Conservation (phyloP, 2,888 invertebrate species). For the Steinernema hermaphroditum region DNA sequence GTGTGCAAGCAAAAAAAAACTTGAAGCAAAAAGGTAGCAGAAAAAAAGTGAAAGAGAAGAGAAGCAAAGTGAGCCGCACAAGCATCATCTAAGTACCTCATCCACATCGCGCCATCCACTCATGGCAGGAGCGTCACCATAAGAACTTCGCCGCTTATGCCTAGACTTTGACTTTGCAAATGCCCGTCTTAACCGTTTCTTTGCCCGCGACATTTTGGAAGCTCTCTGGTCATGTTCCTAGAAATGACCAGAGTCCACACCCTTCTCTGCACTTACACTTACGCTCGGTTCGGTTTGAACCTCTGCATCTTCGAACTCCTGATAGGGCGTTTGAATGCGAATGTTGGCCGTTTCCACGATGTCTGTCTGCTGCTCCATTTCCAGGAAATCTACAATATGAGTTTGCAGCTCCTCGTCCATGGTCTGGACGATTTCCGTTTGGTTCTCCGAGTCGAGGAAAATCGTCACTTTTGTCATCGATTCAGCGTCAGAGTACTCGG, state of each 20-base stretch:
- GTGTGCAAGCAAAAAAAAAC: too few species aligned
- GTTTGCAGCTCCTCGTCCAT: slow-evolving; percentile 59
- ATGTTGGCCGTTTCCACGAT: slow-evolving; percentile 56
- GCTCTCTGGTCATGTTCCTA: slow-evolving; percentile 41
- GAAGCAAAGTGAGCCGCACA: too few species aligned
- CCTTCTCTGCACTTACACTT: slow-evolving; percentile 3
- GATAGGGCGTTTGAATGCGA: slow-evolving; percentile 59
- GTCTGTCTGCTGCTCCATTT: slow-evolving; percentile 57
- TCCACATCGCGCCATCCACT: slow-evolving; percentile 36
- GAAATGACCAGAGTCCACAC: slow-evolving; percentile 12
- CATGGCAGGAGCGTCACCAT: slow-evolving; percentile 47
- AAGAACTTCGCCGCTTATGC: slow-evolving; percentile 40
- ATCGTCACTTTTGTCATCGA: slow-evolving; percentile 41
- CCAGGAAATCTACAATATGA: slow-evolving; percentile 48
- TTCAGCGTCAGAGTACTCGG: slow-evolving; percentile 47
- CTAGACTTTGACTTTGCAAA: slow-evolving; percentile 30
- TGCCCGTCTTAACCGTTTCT: slow-evolving; percentile 54
- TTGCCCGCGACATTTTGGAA: slow-evolving; percentile 57
- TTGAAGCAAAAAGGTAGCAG: too few species aligned
- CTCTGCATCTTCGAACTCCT: slow-evolving; percentile 51
- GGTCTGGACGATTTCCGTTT: slow-evolving; percentile 53
- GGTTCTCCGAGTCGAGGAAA: slow-evolving; percentile 51
- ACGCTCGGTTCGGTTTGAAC: slow-evolving; percentile 54
- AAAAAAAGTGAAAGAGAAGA: too few species aligned
- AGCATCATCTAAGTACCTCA: not conserved